These are phyloP conservation scores for Syrmaticus mikado DNA, from an alignment of 2,113 vertebrate genomes.

Conservation along the genomic window DNA sequence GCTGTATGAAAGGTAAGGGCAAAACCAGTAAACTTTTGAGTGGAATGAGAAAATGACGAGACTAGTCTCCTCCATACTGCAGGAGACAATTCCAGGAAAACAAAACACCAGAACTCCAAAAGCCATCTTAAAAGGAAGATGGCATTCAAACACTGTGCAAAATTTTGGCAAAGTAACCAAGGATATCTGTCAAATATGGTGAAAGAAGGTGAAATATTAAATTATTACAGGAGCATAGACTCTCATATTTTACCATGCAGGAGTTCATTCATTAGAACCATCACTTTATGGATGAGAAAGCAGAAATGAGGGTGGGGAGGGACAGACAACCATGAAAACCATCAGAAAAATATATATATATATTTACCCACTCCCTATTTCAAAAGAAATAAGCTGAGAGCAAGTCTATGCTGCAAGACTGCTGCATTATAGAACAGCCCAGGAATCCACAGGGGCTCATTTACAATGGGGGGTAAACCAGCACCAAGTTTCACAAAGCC, in stretches of 20 bases:
- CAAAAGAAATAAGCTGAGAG: neutral
- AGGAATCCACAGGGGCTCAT: neutral
- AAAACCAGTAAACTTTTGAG: neutral
- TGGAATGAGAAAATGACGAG: neutral
- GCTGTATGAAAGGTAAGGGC: neutral
- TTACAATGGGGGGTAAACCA: neutral
- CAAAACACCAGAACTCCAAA: neutral
- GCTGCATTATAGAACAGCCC: neutral
- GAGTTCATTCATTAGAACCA: neutral
- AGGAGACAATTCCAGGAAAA: neutral
- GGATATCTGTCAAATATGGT: neutral
- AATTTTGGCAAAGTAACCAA: neutral
- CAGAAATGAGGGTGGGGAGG: neutral
- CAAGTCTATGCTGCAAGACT: neutral
- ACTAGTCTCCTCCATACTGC: neutral
- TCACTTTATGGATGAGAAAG: neutral
- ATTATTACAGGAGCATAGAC: neutral
- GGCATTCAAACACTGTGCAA: neutral
- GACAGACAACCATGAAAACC: neutral
- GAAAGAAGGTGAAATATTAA: neutral
- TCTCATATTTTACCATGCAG: neutral
- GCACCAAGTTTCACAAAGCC: neutral
- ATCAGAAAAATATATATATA: neutral
- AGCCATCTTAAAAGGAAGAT: neutral
- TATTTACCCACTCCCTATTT: neutral